Evolutionary conservation across 2,113 vertebrate species (phyloP).

Genomic region (Cercopithecus mona): DNA sequence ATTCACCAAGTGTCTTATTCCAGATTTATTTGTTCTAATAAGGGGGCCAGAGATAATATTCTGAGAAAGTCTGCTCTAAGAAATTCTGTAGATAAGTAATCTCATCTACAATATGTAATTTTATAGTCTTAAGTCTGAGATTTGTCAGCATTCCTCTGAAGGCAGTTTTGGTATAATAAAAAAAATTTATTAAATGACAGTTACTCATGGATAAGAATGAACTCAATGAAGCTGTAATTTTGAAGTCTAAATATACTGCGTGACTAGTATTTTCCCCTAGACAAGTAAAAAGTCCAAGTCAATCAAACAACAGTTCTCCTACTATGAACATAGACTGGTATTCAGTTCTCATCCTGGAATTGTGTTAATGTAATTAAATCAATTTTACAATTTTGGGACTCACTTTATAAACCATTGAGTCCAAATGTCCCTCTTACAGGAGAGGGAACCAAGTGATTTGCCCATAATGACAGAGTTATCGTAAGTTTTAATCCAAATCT

Average conservation of each 20-base stretch:
- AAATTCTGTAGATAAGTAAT: slow-evolving; percentile 24
- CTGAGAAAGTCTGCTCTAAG: not conserved
- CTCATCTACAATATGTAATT: not conserved
- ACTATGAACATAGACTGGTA: not conserved
- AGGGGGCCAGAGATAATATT: not conserved
- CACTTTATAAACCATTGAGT: not conserved
- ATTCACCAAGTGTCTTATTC: not conserved
- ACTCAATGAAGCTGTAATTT: slow-evolving; percentile 35
- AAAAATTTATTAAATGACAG: not conserved
- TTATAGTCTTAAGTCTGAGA: slow-evolving; percentile 27
- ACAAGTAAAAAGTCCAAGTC: not conserved
- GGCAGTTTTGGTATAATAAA: not conserved
- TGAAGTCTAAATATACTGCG: not conserved
- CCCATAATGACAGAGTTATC: not conserved
- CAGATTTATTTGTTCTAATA: not conserved
- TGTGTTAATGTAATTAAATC: not conserved
- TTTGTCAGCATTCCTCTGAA: slow-evolving; percentile 8
- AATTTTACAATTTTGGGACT: not conserved
- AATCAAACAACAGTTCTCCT: not conserved
- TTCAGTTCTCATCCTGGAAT: not conserved
- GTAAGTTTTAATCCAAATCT: not conserved
- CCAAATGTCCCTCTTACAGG: not conserved
- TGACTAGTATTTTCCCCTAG: not conserved
- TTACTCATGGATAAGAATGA: slow-evolving; percentile 47
- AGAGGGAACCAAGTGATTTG: not conserved